Conservation (phyloP, 2,797 vertebrate genomes). For the Megaceryle alcyon region DNA sequence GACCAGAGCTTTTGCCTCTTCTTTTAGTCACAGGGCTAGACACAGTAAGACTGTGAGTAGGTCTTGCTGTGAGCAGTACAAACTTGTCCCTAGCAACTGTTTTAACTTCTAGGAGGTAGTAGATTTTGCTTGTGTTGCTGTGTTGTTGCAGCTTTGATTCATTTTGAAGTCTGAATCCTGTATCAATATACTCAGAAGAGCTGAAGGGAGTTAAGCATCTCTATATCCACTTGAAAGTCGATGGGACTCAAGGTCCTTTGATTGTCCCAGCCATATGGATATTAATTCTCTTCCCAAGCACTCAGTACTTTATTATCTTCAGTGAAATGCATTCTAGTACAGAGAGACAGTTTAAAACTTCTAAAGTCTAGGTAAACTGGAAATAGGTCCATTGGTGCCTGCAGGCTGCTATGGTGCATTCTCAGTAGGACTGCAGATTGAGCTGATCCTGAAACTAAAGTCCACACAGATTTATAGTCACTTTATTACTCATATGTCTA, state of each 20-base stretch:
- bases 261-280: background rate
- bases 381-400: background rate
- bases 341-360: background rate
- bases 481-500: background rate
- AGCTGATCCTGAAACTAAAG: background rate
- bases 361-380: background rate
- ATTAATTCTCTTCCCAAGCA: background rate
- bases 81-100: background rate
- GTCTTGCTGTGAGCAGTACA: background rate
- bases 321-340: background rate
- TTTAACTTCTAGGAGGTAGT: background rate
- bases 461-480: background rate
- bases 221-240: background rate
- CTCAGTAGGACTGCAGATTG: background rate
- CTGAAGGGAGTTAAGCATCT: background rate
- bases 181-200: background rate
- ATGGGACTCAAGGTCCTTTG: background rate
- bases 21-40: background rate
- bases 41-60: background rate
- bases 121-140: background rate
- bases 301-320: background rate
- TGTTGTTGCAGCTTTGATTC: background rate
- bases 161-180: background rate
- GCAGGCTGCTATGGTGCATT: background rate
- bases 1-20: background rate